Percentiles rank a stretch among this genome's conserved stretches.
Evolutionary conservation across 1,140 invertebrate species (phyloP).

Genomic region (Drosophila jambulina): DNA sequence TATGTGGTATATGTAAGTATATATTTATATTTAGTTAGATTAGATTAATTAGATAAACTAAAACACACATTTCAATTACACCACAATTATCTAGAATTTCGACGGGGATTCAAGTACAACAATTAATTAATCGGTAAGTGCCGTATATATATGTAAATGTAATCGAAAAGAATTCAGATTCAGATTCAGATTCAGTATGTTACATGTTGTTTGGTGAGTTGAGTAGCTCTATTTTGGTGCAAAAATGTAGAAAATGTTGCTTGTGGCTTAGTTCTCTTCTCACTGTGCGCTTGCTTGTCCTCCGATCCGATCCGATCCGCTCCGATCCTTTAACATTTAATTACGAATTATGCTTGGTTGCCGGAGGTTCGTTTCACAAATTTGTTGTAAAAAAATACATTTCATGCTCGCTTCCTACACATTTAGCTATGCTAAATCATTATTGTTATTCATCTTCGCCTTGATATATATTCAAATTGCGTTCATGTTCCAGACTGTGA

Average conservation of each 20-base stretch:
- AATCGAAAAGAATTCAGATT: conserved; percentile 38
- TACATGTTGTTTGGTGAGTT: conserved; percentile 48
- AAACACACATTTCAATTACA: conserved; percentile 73
- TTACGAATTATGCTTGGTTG: conserved; percentile 60
- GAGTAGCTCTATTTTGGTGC: conserved; percentile 35
- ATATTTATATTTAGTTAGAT: conserved; percentile 42
- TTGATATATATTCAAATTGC: conserved; percentile 64
- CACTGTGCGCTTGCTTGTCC: conserved; percentile 49
- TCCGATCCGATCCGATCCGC: conserved; percentile 1
- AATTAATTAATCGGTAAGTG: conserved; percentile 72
- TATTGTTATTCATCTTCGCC: conserved; percentile 69
- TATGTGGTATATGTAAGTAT: conserved; percentile 49
- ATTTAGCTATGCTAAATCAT: conserved; percentile 79
- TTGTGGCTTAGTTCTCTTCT: conserved; percentile 27
- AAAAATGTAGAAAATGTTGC: conserved; percentile 62
- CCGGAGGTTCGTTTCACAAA: conserved; percentile 79
- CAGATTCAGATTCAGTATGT: conserved; percentile 32
- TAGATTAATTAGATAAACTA: conserved; percentile 60
- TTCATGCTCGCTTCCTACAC: conserved; percentile 59
- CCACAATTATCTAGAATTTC: conserved; percentile 78
- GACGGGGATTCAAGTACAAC: conserved; percentile 70
- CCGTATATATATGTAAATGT: conserved; percentile 53
- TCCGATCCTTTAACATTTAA: conserved; percentile 60
- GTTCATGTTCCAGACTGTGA: conserved; percentile 55
- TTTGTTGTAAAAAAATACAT: conserved; percentile 78